phyloP scores from a whole-genome alignment of 1,140 invertebrate species.

The Helicoverpa zea region DNA sequence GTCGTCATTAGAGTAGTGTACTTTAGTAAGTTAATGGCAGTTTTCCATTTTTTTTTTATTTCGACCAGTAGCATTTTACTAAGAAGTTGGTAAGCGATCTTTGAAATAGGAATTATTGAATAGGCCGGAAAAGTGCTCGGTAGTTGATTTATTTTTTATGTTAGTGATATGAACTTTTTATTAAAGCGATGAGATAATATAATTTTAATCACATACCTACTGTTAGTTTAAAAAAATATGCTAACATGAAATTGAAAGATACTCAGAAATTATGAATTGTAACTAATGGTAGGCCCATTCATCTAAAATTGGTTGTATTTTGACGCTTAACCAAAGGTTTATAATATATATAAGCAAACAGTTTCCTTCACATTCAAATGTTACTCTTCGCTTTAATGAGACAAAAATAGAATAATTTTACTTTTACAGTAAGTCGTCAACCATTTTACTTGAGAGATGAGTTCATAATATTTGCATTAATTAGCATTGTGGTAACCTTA shows the following conservation, averaged over 20 bases:
- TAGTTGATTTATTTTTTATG: background rate
- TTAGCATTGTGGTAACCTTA: conserved; percentile 1
- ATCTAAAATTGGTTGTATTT: no score
- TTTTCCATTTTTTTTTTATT: no score
- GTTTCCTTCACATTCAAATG: background rate
- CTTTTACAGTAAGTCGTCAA: background rate
- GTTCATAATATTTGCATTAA: conserved; percentile 21
- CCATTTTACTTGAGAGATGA: conserved; percentile 1
- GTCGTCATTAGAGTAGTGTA: background rate
- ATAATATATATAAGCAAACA: no score
- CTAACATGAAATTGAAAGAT: no score
- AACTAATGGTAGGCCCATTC: no score
- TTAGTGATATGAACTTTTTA: background rate
- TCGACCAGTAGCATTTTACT: background rate
- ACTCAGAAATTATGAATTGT: no score
- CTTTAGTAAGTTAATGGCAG: background rate
- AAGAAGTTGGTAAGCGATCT: no score
- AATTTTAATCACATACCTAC: background rate
- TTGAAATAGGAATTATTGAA: background rate
- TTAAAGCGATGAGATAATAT: conserved; percentile 19
- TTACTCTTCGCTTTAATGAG: conserved; percentile 34
- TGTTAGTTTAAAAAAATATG: background rate
- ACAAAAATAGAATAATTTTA: conserved; percentile 3
- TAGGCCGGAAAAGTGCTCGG: background rate
- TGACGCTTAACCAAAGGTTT: no score